A percentile compares a stretch with the other conserved stretches of the same genome.
Evolutionary conservation across 2,797 vertebrate species (phyloP).

Genomic region (Dendrocincla tyrannina): DNA sequence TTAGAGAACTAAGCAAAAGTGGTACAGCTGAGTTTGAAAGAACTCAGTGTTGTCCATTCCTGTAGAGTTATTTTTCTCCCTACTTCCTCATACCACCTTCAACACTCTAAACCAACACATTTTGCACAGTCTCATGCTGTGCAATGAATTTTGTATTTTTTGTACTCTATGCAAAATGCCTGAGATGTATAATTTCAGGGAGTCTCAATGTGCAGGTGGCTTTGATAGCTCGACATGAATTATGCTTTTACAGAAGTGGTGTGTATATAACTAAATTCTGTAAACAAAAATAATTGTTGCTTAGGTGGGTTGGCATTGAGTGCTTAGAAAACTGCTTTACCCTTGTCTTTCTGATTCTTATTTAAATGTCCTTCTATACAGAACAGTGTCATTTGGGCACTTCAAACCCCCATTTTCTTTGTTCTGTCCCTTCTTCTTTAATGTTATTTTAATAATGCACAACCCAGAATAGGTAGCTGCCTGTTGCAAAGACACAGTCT

Average conservation of each 20-base stretch:
- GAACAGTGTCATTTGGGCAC: neutral
- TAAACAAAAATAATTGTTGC: neutral
- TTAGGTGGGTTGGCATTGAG: neutral
- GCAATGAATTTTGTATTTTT: neutral
- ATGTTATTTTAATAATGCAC: conserved; percentile 24
- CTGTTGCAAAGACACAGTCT: neutral
- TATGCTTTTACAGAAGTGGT: neutral
- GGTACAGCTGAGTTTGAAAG: neutral
- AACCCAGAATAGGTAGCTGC: neutral
- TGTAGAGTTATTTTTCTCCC: neutral
- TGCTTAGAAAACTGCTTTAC: neutral
- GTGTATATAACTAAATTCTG: neutral
- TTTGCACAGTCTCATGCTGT: neutral
- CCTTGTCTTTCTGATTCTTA: neutral
- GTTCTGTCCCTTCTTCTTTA: conserved; percentile 35
- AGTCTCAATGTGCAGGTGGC: neutral
- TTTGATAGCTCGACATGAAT: neutral
- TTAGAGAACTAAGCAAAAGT: neutral
- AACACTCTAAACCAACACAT: neutral
- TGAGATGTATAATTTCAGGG: neutral
- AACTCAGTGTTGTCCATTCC: neutral
- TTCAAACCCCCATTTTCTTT: conserved; percentile 21
- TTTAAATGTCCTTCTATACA: neutral
- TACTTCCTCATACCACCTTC: neutral
- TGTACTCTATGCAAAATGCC: neutral